These are phyloP conservation scores for Hylomyscus alleni DNA, from an alignment of 2,797 vertebrate genomes.

Conservation along the genomic window DNA sequence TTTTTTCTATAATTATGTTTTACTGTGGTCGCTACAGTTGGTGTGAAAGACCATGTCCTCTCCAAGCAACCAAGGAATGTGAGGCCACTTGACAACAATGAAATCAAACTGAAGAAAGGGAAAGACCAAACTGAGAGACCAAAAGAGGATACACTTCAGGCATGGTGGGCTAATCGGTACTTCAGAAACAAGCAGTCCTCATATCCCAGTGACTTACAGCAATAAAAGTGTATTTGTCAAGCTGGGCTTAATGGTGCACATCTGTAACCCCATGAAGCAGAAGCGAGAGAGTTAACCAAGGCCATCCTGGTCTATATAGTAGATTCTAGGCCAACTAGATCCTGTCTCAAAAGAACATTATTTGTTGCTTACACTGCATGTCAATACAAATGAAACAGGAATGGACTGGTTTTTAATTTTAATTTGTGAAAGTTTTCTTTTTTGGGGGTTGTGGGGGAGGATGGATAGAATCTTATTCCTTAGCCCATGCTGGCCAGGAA, in stretches of 20 bases:
- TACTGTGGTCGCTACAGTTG: background rate
- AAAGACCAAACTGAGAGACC: background rate
- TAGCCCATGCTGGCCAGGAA: background rate
- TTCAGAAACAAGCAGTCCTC: constrained; percentile 42
- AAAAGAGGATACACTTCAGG: background rate
- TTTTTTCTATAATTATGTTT: constrained; percentile 32
- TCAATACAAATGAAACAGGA: background rate
- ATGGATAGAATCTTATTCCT: background rate
- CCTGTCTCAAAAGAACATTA: background rate
- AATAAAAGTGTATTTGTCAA: background rate
- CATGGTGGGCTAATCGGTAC: background rate
- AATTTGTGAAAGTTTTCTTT: background rate
- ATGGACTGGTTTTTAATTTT: background rate
- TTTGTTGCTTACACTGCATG: background rate
- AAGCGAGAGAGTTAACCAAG: background rate
- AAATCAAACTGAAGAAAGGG: background rate
- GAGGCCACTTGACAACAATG: constrained; percentile 23
- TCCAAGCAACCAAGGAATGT: background rate
- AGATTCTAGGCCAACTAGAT: background rate
- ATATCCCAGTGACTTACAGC: background rate
- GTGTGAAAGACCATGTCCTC: background rate
- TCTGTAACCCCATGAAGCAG: background rate
- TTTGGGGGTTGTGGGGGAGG: too few relatives aligned
- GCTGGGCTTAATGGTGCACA: background rate
- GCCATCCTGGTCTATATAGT: background rate